These are phyloP conservation scores for Bos indicus DNA, from an alignment of 2,113 vertebrate species.

Conservation along the genomic window DNA sequence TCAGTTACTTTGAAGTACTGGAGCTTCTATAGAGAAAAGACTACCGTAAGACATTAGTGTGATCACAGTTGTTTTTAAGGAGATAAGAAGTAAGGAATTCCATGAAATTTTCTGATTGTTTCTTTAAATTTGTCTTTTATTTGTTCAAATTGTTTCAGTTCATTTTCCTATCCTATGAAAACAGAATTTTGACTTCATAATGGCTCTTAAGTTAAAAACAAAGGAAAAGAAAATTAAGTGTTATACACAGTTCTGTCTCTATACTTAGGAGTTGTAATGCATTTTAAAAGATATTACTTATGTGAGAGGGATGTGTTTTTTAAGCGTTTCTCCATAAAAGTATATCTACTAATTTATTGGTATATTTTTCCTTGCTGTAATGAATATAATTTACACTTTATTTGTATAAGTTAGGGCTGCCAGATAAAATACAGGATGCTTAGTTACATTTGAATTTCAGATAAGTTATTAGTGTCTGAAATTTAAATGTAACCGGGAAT, in stretches of 20 bases:
- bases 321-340: background rate
- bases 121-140: background rate
- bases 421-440: background rate
- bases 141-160: background rate
- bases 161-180: background rate
- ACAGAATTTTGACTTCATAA: slow-evolving; percentile 35
- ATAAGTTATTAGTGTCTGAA: background rate
- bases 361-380: background rate
- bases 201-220: background rate
- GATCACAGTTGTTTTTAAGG: background rate
- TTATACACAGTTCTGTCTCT: background rate
- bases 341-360: background rate
- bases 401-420: background rate
- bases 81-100: background rate
- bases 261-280: background rate
- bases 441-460: slow-evolving; percentile 5
- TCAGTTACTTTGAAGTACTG: background rate
- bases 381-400: background rate
- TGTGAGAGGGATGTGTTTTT: background rate
- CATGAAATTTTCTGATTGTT: background rate
- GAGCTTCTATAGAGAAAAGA: background rate
- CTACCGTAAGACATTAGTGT: background rate
- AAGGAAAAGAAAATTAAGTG: background rate
- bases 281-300: background rate
- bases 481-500: background rate